Evolutionary conservation across 2,113 vertebrate genomes (phyloP).

Genomic region (Notothenia rossii): DNA sequence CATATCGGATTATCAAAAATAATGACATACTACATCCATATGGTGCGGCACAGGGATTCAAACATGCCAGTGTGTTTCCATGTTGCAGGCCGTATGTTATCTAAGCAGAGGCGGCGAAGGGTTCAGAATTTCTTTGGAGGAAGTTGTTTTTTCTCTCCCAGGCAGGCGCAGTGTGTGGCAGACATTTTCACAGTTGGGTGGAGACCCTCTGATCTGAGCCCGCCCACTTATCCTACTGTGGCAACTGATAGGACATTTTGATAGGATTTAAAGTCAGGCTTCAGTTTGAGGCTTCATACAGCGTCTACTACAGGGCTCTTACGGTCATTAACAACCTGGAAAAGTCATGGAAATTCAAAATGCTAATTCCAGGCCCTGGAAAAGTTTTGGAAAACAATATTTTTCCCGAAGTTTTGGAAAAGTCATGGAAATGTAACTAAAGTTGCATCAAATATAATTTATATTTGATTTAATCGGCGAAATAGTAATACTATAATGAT

Average conservation of each 20-base stretch:
- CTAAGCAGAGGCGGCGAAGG: too few relatives aligned
- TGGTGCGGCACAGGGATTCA: constrained; percentile 13
- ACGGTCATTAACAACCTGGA: too few relatives aligned
- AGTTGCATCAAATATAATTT: too few relatives aligned
- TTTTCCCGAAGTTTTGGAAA: too few relatives aligned
- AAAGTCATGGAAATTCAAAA: too few relatives aligned
- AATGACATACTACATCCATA: not conserved
- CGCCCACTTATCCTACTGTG: constrained; percentile 35
- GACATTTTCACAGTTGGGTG: constrained; percentile 57
- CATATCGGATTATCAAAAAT: not conserved
- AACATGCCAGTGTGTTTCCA: not conserved
- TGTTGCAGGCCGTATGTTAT: constrained; percentile 14
- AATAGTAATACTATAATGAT: too few relatives aligned
- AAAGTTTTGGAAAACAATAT: too few relatives aligned
- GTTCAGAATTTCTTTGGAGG: constrained; percentile 1
- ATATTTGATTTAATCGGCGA: too few relatives aligned
- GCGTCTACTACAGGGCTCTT: too few relatives aligned
- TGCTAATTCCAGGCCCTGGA: too few relatives aligned
- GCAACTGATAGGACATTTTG: constrained; percentile 19
- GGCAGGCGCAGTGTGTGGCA: constrained; percentile 19
- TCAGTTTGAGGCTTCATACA: not conserved
- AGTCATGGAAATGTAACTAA: too few relatives aligned
- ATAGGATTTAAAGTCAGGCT: constrained; percentile 29
- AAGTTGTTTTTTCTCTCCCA: constrained; percentile 41
- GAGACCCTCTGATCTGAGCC: constrained; percentile 40